Conservation (phyloP, 92 coral and sea anemone genomes). For the Plumapathes pennacea region DNA sequence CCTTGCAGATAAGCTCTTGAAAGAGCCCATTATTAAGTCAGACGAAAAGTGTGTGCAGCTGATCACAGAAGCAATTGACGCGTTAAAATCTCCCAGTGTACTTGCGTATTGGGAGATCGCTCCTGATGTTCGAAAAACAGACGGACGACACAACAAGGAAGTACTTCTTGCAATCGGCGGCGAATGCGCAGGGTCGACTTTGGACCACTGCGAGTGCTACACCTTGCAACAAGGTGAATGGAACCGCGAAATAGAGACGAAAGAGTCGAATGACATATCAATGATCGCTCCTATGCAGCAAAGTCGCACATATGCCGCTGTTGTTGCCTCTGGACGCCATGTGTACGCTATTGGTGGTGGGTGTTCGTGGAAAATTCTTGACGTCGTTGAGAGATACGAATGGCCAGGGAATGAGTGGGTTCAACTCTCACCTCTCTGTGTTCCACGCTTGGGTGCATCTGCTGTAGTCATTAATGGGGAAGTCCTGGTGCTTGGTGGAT, state of each 20-base stretch:
- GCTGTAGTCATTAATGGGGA: conserved; percentile 37
- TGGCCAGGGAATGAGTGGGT: conserved; percentile 75
- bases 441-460: conserved; percentile 69
- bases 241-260: conserved; percentile 38
- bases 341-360: conserved; percentile 68
- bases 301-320: conserved; percentile 47
- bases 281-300: conserved; percentile 27
- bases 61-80: conserved; percentile 52
- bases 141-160: conserved; percentile 39
- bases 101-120: conserved; percentile 48
- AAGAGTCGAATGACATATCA: conserved; percentile 8
- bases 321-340: conserved; percentile 50
- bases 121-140: conserved; percentile 43
- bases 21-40: conserved; percentile 29
- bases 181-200: conserved; percentile 64
- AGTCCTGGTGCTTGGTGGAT: conserved; percentile 62
- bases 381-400: conserved; percentile 67
- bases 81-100: conserved; percentile 47
- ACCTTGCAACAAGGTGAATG: conserved; percentile 33
- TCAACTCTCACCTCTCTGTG: conserved; percentile 45
- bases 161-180: conserved; percentile 74
- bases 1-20: conserved; percentile 27
- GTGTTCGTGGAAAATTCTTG: conserved; percentile 54
- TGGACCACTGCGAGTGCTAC: conserved; percentile 59
- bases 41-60: conserved; percentile 42